A percentile compares a stretch with the other conserved stretches of the same genome.
Conservation (phyloP, 37 sponge, comb jelly and placozoan species). For the Ephydatia muelleri region DNA sequence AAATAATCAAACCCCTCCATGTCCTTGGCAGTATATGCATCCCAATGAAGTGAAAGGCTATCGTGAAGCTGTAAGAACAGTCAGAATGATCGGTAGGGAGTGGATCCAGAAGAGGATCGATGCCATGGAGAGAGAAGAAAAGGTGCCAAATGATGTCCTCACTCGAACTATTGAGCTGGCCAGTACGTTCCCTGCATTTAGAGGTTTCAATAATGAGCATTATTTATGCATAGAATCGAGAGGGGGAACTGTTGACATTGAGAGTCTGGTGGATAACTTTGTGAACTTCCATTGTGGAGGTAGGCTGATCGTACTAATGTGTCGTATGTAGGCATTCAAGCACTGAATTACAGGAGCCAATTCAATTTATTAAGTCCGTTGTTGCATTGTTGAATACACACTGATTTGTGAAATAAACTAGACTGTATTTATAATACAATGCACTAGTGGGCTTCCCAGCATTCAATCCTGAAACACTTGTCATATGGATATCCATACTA, state of each 20-base stretch:
- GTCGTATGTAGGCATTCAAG: no score
- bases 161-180: neutral
- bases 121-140: slow-evolving; percentile 1
- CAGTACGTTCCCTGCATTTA: neutral
- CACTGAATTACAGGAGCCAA: no score
- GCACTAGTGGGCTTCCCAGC: no score
- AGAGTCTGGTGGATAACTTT: slow-evolving; percentile 1
- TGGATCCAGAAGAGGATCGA: slow-evolving; percentile 6
- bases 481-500: no score
- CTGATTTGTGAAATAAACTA: no score
- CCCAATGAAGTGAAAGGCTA: neutral
- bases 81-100: slow-evolving; percentile 4
- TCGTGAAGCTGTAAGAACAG: neutral
- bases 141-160: slow-evolving; percentile 8
- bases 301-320: neutral
- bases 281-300: neutral
- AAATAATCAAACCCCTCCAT: neutral
- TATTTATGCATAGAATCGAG: neutral
- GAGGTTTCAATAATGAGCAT: neutral
- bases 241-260: neutral
- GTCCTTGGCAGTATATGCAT: slow-evolving; percentile 7
- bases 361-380: no score
- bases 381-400: no score
- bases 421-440: no score
- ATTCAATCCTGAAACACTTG: no score